Evolutionary conservation across 2,113 vertebrate species (phyloP), one percentile per base, ranked within the genome.

Genomic region (Neofelis nebulosa): DNA sequence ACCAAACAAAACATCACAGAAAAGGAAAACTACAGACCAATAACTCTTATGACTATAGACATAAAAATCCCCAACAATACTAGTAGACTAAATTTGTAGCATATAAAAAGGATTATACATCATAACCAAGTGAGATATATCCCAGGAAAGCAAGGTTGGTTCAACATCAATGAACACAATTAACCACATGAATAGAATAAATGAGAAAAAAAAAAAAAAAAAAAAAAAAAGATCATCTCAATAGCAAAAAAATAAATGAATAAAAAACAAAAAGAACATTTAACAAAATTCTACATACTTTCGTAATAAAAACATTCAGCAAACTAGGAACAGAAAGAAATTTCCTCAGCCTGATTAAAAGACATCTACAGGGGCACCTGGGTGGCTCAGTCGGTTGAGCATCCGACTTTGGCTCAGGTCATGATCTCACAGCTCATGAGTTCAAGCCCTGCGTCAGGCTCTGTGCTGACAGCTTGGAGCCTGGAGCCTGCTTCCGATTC

Each of bases 281-380:
- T 55, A 38, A 94, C 19, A 89, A 95, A 89, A 94, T 55, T 89
- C 31, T 91, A 85, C 15, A 95, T 8, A 27, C 15, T 69, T 95
- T 85, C 50, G 50, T 57, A 29, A 96, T 61, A 76, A 93, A 93
- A 95, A 85, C 13, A 88, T 31, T 55, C 57, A 38, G 12, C 48
- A 41, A 82, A 89, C 48, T 31, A 82, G 21, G 52, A 94, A 87
- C 3, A 86, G 68, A 63, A 79, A 4, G 52, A 5, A 95, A 79
- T 5, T 83, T 88, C 36, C 25, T 96, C 57, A 76, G 88, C 21
- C 50, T 66, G 23, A 65, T 36, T 36, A 95, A 94, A 89, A 27
- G 8, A 48, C 21, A 92, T 38, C 78, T 97, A 31, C 45, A 45
- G 45, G 45, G 45, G 45, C 8, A 8, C 45, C 45, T 45, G 45